Base-by-base conservation (phyloP, 1,140 invertebrate genomes). In the Cyrtorhinus lividipennis region DNA sequence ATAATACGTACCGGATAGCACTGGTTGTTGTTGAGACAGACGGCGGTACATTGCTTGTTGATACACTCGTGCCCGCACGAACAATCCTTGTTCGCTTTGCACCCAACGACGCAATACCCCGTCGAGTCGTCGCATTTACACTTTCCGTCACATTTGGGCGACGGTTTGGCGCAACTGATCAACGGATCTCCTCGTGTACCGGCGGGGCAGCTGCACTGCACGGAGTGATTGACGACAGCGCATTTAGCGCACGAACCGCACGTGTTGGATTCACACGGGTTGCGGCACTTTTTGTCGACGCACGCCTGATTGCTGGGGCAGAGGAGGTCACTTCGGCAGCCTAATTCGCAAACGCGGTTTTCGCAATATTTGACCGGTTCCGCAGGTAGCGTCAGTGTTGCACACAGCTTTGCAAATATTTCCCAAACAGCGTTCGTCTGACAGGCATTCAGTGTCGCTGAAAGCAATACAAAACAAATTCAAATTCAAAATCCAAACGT, bases 191-290 rank as follows among this genome's bases (percentile, higher is more conserved):
- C 90, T 25, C 88, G 79, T 61, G 84, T 89, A 71, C 85, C 83
- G 24, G 80, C 75, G 2, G 88, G 84, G 69, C 91, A 95, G 67
- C 81, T 87, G 69, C 91, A 95, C 67, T 89, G 86, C 1, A 85
- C 82, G 25, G 85, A 80, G 68, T 92, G 89, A 73, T 90, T 88
- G 25, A 86, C 79, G 1, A 92, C 88, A 68, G 82, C 76, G 69
- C 91, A 93, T 26, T 82, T 77, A 15, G 90, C 88, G 73, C 90
- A 93, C 62, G 83, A 81, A 30, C 91, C 91, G 71, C 91, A 93
- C 13, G 78, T 76, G 44, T 74, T 73, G 15, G 73, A 79, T 27
- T 81, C 78, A 69, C 89, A 93, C 1, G 90, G 88, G 82, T 90
- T 87, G 80, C 79, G 82, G 70, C 90, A 92, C 72, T 87, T 82